Percentiles rank a stretch among this genome's conserved stretches.
Conservation (phyloP, 2,888 invertebrate species). For the Epicampocera succincta region DNA sequence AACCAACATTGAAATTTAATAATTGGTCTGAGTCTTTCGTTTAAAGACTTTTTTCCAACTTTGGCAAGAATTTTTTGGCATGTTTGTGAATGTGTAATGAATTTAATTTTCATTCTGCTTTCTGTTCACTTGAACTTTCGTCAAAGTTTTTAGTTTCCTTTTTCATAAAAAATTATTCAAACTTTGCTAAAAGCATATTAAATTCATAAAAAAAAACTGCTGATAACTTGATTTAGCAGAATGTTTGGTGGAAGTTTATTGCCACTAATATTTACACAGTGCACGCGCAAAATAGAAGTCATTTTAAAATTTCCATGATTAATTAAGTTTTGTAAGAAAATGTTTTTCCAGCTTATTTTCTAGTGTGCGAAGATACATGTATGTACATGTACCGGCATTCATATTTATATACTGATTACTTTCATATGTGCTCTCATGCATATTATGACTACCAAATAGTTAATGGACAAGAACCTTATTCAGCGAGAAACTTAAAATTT, state of each 20-base stretch:
- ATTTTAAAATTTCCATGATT: no score
- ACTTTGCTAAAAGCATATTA: constrained; percentile 42
- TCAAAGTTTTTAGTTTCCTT: constrained; percentile 26
- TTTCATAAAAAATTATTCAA: constrained; percentile 19
- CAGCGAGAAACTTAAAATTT: no score
- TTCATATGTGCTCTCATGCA: no score
- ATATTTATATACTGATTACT: no score
- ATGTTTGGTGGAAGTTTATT: constrained; percentile 1
- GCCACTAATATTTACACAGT: background rate
- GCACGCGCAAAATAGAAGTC: no score
- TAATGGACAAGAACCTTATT: no score
- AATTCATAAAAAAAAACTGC: constrained; percentile 38
- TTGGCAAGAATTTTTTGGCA: constrained; percentile 44
- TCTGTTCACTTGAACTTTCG: constrained; percentile 46
- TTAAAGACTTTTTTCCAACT: constrained; percentile 19
- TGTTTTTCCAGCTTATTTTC: no score
- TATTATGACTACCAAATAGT: no score
- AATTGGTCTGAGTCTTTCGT: constrained; percentile 30
- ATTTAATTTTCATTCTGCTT: constrained; percentile 35
- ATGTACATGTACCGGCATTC: no score
- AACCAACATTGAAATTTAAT: constrained; percentile 46
- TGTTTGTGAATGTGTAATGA: constrained; percentile 45
- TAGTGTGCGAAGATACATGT: no score
- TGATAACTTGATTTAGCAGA: constrained; percentile 35
- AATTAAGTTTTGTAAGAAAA: no score